Conservation (phyloP, 2,797 vertebrate species). For the Gymnodraco acuticeps region DNA sequence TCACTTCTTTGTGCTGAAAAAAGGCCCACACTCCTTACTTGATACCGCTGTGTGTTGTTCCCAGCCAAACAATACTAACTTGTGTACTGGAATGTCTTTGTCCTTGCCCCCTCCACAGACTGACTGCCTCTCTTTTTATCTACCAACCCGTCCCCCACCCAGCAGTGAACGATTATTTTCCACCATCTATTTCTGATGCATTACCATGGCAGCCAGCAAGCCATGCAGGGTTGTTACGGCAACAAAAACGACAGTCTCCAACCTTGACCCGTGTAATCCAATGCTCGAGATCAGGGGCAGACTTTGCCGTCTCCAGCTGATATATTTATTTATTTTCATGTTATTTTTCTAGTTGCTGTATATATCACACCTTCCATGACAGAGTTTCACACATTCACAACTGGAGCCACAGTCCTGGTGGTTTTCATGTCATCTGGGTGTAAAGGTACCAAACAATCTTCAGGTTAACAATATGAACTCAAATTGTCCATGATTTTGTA, state of each 20-base stretch:
- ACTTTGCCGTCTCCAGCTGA: conserved; percentile 7
- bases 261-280: conserved; percentile 64
- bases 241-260: conserved; percentile 60
- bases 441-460: conserved; percentile 11
- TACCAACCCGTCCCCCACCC: conserved; percentile 11
- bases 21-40: neutral
- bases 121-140: conserved; percentile 15
- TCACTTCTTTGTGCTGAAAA: neutral
- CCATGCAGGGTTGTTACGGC: conserved; percentile 69
- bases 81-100: neutral
- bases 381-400: conserved; percentile 7
- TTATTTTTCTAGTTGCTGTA: conserved; percentile 25
- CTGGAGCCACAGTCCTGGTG: conserved; percentile 10
- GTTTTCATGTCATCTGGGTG: conserved; percentile 4
- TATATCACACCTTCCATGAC: neutral
- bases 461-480: conserved; percentile 5
- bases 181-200: conserved; percentile 62
- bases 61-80: neutral
- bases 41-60: neutral
- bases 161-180: conserved; percentile 39
- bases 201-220: conserved; percentile 69
- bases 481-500: conserved; percentile 1
- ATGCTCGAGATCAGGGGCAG: conserved; percentile 22
- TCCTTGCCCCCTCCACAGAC: neutral
- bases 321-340: conserved; percentile 15